Base-by-base conservation (phyloP, 2,888 invertebrate genomes). In the Miltochrista miniata region DNA sequence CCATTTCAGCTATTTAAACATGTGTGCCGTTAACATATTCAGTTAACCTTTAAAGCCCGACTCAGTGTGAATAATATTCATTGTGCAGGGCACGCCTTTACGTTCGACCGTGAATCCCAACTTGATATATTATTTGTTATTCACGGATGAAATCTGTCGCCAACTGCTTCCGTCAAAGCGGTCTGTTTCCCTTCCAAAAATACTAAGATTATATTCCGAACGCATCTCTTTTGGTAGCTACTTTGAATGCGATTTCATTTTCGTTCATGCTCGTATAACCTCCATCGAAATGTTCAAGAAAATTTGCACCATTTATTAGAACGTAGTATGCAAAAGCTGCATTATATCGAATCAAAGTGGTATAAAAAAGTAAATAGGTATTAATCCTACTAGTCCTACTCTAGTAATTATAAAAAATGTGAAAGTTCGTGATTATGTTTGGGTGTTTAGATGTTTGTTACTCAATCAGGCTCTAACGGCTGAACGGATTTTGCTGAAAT, bases 161-260 rank as follows among this genome's bases (percentile, higher is more conserved):
- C 72, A 60, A 56, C 70, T 74, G 81, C 79, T 81, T 81, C 83
- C 81, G 80, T 75, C 81, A 77, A 81, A 80, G 61, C 72, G 57
- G 73, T 67, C 74, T 74, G 79, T 75, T 80, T 84, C 81, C 79
- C 68, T 83, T 83, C 83, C 85, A 82, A 86, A 86, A 83, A 83
- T 83, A 85, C 75, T 60, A 76, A 76, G 75, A 77, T 72, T 78
- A 71, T 81, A 83, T 82, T 81, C 79, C 69, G 67, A 76, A 80
- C 81, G 74, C 83, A 80, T 81, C 75, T 74, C 82, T 78, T 76
- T 74, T 76, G 74, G 72, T 71, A 68, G n/a, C n/a, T n/a, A n/a
- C 74, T 71, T 56, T 73, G 74, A 70, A 64, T 77, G 64, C 70
- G 73, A 74, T 75, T 75, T 74, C 71, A 69, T 74, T 76, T 74